Evolutionary conservation across 2,797 vertebrate species (phyloP).

Genomic region (Avahi laniger): DNA sequence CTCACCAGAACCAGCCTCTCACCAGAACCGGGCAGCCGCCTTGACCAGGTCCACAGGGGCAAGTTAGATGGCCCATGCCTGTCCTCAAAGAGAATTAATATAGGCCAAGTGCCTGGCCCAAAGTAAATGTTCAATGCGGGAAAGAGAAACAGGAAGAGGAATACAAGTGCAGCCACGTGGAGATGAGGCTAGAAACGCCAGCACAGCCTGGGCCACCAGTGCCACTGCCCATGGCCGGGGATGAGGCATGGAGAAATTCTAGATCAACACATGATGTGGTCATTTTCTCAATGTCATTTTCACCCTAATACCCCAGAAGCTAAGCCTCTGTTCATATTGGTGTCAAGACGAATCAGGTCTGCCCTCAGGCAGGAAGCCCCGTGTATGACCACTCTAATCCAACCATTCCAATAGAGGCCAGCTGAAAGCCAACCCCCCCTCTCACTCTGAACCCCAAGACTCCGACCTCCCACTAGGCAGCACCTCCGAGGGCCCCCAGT

Average conservation of each 20-base stretch:
- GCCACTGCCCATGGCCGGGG: background rate
- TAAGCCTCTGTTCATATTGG: background rate
- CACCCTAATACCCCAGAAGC: background rate
- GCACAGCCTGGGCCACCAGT: accelerated
- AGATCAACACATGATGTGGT: background rate
- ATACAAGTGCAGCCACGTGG: accelerated
- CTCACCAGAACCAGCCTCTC: background rate
- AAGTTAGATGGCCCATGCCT: background rate
- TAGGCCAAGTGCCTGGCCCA: background rate
- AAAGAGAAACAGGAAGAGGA: background rate
- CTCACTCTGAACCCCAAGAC: background rate
- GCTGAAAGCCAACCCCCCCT: background rate
- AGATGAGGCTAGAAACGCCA: background rate
- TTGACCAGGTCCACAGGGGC: background rate
- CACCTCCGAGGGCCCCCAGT: background rate
- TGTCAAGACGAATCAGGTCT: background rate
- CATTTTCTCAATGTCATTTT: background rate
- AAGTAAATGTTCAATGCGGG: too few species aligned
- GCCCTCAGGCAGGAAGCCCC: background rate
- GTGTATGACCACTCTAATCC: background rate
- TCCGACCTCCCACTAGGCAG: background rate
- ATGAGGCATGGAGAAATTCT: background rate
- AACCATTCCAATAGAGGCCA: background rate
- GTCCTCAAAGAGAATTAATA: background rate
- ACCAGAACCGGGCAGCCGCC: background rate